A percentile compares a stretch with the other conserved stretches of the same genome.
Evolutionary conservation across 2,113 vertebrate genomes (phyloP).

Genomic region (Leptobrachium ailaonicum): DNA sequence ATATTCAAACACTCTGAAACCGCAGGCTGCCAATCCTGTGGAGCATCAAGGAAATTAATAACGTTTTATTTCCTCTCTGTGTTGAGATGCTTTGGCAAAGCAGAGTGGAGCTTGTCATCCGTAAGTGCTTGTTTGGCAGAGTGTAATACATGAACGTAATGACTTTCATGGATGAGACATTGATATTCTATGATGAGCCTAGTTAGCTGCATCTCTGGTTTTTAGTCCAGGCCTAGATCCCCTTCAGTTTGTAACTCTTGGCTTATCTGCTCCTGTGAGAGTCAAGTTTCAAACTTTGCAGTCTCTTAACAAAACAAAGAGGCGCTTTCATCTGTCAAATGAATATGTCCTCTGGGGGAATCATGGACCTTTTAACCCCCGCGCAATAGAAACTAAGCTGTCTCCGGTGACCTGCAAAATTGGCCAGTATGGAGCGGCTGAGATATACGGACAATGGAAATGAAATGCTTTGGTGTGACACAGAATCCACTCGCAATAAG

Average conservation of each 20-base stretch:
- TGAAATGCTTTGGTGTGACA: not conserved
- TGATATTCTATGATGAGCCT: not conserved
- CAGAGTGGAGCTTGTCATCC: not conserved
- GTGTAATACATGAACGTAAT: constrained; percentile 3
- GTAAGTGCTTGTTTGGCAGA: constrained; percentile 21
- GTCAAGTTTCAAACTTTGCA: not conserved
- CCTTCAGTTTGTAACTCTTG: not conserved
- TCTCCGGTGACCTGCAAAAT: constrained; percentile 6
- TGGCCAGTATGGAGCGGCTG: not conserved
- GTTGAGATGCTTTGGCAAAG: constrained; percentile 9
- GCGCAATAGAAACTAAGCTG: not conserved
- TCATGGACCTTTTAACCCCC: not conserved
- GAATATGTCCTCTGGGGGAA: not conserved
- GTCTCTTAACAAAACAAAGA: not conserved
- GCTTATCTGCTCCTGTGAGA: not conserved
- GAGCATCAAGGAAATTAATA: constrained; percentile 16
- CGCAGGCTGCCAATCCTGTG: not conserved
- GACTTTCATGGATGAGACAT: not conserved
- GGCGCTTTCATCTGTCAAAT: not conserved
- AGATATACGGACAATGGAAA: not conserved
- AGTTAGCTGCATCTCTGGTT: not conserved
- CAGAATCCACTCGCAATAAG: not conserved
- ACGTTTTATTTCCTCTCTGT: not conserved
- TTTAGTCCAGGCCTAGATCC: not conserved
- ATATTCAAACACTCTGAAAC: too few relatives aligned